Evolutionary conservation across 1,140 invertebrate species (phyloP), one percentile per base, ranked within the genome.

Genomic region (Drosophila carrolli): DNA sequence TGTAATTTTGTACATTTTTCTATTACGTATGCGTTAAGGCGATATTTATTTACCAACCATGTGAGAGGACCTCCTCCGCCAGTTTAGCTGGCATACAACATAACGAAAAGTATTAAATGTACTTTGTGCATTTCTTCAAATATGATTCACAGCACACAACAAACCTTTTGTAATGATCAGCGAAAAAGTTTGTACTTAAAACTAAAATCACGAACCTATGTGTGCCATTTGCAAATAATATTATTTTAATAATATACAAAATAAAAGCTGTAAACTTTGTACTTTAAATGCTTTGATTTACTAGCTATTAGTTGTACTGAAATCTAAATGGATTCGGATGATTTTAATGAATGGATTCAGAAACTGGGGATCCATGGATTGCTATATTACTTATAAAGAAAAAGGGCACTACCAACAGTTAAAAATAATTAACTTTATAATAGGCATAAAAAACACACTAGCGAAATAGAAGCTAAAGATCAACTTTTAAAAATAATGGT

Each of bases 41-140:
- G 61, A 81, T 70, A 81, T 66, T 66, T 85, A 81, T 78, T 60
- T 75, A 80, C 35, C 53, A 58, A 61, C 53, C 44, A 67, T 66
- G 46, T 54, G 55, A 56, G 44, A 37, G 37, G 43, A 38, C 40
- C n/a, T 19, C 27, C 51, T 55, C 50, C 50, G 58, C 79, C 75
- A 59, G 78, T 81, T 46, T 67, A 73, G 60, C 74, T 67, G 78
- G 82, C 62, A 16, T 44, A 40, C 51, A 37, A 19, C 5, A 23
- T 44, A 61, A 67, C 53, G 29, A 60, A 67, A 81, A 83, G 83
- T 89, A 88, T 88, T 83, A 88, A 74, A 62, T 83, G 83, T 82
- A 88, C 83, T 88, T 73, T 88, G 79, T 88, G 82, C 82, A 86
- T 88, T 86, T 86, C 59, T 82, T 81, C 67, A 79, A 43, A 67